phyloP scores from a whole-genome alignment of 2,113 vertebrate genomes.

The Tonatia bakeri region DNA sequence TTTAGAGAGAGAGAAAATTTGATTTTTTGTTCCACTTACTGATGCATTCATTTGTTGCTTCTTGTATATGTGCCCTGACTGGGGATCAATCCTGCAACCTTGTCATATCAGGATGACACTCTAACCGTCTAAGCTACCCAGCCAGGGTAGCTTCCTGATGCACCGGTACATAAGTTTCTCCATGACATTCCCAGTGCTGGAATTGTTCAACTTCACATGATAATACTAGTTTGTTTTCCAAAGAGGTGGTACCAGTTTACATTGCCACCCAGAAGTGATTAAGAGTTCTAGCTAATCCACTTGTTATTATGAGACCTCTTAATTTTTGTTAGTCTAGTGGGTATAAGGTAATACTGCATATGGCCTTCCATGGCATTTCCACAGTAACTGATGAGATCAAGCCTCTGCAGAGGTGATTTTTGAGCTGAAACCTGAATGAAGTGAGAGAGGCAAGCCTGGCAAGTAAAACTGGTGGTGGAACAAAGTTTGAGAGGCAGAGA shows the following conservation, averaged over 20 bases:
- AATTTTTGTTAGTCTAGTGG: not conserved
- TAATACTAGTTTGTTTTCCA: slow-evolving; percentile 15
- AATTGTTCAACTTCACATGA: not conserved
- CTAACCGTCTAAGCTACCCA: no score
- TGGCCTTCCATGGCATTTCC: not conserved
- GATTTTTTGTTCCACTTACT: no score
- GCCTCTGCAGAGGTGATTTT: not conserved
- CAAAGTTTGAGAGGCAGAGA: not conserved
- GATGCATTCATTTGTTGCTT: no score
- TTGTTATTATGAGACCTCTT: not conserved
- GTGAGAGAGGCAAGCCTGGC: not conserved
- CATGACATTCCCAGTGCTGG: not conserved
- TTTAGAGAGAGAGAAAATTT: no score
- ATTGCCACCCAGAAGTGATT: not conserved
- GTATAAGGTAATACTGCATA: not conserved
- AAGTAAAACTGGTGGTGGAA: not conserved
- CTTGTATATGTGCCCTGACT: no score
- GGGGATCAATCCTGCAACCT: no score
- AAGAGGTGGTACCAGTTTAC: not conserved
- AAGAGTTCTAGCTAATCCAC: not conserved
- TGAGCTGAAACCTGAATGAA: not conserved
- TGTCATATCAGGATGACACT: no score
- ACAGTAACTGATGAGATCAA: not conserved
- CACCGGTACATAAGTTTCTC: not conserved
- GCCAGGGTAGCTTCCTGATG: not conserved